Conservation (phyloP, 1,140 invertebrate genomes). For the Leptoteleia sp. region DNA sequence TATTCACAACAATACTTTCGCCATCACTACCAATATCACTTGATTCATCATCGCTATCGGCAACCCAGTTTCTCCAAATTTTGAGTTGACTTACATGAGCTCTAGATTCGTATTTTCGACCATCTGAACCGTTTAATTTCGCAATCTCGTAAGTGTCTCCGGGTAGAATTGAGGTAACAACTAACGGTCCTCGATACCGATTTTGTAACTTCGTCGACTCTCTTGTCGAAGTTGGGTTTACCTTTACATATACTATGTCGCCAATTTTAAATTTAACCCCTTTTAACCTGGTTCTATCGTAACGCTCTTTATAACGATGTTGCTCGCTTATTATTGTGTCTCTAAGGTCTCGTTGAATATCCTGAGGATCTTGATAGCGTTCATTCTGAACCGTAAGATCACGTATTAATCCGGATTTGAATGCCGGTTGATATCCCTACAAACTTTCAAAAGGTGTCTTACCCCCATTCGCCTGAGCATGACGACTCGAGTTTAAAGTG, state of each 20-base stretch:
- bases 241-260: constrained; percentile 9
- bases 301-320: constrained; percentile 10
- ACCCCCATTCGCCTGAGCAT: constrained; percentile 64
- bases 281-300: constrained; percentile 1
- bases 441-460: constrained; percentile 16
- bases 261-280: constrained; percentile 3
- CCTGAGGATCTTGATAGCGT: background rate
- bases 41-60: too few relatives aligned
- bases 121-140: too few relatives aligned
- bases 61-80: too few relatives aligned
- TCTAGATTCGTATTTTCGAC: too few relatives aligned
- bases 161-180: constrained; percentile 2
- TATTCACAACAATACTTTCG: too few relatives aligned
- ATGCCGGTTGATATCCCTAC: constrained; percentile 17
- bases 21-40: too few relatives aligned
- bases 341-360: constrained; percentile 16
- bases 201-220: constrained; percentile 10
- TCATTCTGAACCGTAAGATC: too few relatives aligned
- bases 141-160: too few relatives aligned
- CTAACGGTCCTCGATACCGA: constrained; percentile 4
- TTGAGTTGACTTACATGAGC: too few relatives aligned
- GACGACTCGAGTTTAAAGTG: constrained; percentile 63
- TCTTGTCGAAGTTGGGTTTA: constrained; percentile 7
- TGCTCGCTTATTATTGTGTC: constrained; percentile 4
- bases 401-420: too few relatives aligned